Evolutionary conservation across 1,140 invertebrate genomes (phyloP), one percentile per base, ranked within the genome.

Genomic region (Bombus affinis): DNA sequence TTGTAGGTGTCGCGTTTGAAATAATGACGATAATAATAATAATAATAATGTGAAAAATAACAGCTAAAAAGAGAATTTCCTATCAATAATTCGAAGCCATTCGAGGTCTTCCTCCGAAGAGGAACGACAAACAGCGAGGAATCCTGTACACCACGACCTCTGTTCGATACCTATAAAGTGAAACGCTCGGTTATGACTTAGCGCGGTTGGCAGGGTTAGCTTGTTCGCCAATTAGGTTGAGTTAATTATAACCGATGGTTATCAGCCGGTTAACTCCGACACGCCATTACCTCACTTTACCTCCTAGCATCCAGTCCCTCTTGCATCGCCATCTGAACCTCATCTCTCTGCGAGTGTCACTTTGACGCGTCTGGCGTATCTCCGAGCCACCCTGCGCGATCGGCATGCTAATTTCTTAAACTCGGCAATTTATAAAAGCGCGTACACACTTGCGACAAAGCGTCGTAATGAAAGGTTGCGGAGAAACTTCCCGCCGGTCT

Each of bases 161-260:
- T 22, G 70, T n/a, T 73, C 78, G 70, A 80, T 84, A 79, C 39
- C 68, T 66, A 80, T 68, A 42, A 81, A 81, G 83, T 4, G 78
- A 85, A 85, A 85, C 70, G 70, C 88, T 81, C 83, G 59, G 82
- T 85, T 87, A 80, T 62, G 86, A 81, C 79, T 74, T 68, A 88
- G 79, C 83, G 86, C 86, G 90, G 92, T 92, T 94, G 92, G 91
- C 92, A 92, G 93, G 92, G 92, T 93, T 93, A 93, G 93, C 93
- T 95, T 93, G 94, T 94, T 95, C 94, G 91, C 93, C 92, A 93
- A 93, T 94, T 95, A 93, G 93, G 92, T 92, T 93, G 93, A 95
- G 95, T 95, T 95, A 95, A 95, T 95, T 95, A 95, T 95, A 95
- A 95, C 94, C 94, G 95, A 95, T 95, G 94, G 92, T 95, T 95